Base-by-base conservation (phyloP, 2,113 vertebrate species). In the Nettapus auritus region DNA sequence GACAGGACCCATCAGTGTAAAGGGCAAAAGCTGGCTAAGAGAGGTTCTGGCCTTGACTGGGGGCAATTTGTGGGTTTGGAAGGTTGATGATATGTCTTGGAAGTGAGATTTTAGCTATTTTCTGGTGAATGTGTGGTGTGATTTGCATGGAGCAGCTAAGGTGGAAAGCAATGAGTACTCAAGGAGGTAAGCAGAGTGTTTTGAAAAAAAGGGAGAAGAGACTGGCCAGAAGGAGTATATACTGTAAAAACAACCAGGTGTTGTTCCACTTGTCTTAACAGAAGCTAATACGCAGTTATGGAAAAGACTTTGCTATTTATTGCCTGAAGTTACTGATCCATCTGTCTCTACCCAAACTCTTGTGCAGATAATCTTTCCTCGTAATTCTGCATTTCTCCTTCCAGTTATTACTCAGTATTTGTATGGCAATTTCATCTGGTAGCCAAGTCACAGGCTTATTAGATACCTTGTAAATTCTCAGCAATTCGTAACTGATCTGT, bases 221-320 rank as follows among this genome's bases (percentile, higher is more conserved):
- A 26, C 53, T 86, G 63, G 34, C 75, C 81, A 77, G 87, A 40
- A 79, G 74, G 84, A 66, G 28, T 22, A 23, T 7, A 5, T 48
- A 14, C 69, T 73, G 38, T 84, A 84, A 78, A 52, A 84, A 57
- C 69, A 88, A 19, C n/a, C 69, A 87, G 86, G 69, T 84, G 90
- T 90, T 93, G 62, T 85, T 88, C 57, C 7, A 5, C 73, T 83
- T 62, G 66, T 68, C 75, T 34, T 50, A 82, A 83, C 90, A 83
- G 93, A 74, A 88, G 88, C 64, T 90, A 83, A 8, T 53, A 29
- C n/a, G 38, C 26, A 18, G 62, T 88, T 86, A 66, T 23, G 62
- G 84, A 86, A 79, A 90, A 75, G 52, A 75, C 68, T 90, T 95
- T 86, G 82, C 94, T 96, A 68, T 92, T 86, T 90, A 92, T 93